Conservation (phyloP, 2,113 vertebrate genomes). For the Neofelis nebulosa region DNA sequence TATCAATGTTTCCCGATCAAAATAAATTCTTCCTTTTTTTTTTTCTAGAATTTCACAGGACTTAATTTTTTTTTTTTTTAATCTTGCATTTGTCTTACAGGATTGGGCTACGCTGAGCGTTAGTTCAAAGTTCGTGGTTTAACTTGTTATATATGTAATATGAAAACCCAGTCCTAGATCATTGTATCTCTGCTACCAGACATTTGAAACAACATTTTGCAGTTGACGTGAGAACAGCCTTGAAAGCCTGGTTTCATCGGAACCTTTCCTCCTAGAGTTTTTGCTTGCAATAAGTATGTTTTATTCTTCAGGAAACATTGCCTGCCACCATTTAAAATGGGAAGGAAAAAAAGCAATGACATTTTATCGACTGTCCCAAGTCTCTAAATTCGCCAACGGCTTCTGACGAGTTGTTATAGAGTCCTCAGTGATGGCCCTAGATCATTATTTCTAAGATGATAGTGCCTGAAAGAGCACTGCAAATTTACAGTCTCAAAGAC, state of each 20-base stretch:
- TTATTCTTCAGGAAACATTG: not conserved
- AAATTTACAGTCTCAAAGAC: not conserved
- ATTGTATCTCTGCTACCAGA: not conserved
- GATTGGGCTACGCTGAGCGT: not conserved
- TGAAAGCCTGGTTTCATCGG: not conserved
- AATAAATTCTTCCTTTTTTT: not conserved
- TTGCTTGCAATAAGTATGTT: not conserved
- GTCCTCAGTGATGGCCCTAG: not conserved
- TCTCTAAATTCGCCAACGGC: not conserved
- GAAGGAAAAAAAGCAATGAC: not conserved
- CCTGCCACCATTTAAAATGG: not conserved
- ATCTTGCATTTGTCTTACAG: not conserved
- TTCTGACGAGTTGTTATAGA: not conserved
- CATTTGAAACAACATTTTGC: not conserved
- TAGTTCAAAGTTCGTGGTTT: not conserved
- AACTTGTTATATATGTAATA: not conserved
- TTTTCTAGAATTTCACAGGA: not conserved
- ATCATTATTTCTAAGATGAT: not conserved
- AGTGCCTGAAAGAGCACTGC: not conserved
- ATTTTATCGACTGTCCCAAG: not conserved
- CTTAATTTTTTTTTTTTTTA: not conserved
- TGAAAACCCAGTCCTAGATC: not conserved
- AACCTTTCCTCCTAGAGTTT: not conserved
- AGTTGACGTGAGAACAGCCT: not conserved
- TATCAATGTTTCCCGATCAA: not conserved